Percentiles rank a stretch among this genome's conserved stretches.
Conservation (phyloP, 2,113 vertebrate genomes). For the Pardalotus punctatus region DNA sequence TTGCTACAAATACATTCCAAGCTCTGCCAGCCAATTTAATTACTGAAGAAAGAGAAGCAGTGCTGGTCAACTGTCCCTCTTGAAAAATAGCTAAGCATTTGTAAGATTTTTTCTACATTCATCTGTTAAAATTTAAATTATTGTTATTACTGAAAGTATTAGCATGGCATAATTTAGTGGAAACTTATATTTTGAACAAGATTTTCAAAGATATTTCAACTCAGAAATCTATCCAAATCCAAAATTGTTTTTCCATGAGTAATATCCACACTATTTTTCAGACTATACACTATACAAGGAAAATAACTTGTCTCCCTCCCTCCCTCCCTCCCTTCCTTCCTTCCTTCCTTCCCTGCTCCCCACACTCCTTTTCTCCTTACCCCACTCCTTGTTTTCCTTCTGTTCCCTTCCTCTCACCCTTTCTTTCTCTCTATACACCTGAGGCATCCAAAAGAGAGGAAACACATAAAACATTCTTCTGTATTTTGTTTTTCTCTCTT, state of each 20-base stretch:
- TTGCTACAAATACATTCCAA: background rate
- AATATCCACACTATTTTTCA: background rate
- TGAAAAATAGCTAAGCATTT: background rate
- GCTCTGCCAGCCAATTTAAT: background rate
- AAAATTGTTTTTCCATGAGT: background rate
- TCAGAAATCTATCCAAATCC: background rate
- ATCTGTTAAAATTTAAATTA: background rate
- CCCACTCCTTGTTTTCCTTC: background rate
- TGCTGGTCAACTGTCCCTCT: background rate
- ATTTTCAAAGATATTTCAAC: background rate
- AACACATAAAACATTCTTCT: background rate
- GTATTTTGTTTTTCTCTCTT: background rate
- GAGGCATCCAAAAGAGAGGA: background rate
- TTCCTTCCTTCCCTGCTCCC: background rate
- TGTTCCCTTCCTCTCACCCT: background rate
- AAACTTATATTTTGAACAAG: background rate
- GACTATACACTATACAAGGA: background rate
- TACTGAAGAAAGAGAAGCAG: background rate
- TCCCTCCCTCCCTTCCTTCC: background rate
- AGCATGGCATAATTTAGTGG: background rate
- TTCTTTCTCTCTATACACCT: background rate
- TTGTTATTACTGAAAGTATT: background rate
- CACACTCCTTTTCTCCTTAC: background rate
- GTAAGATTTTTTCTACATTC: background rate
- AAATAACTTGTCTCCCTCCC: accelerated